These are phyloP conservation scores for Balanococcus diminutus DNA, from an alignment of 2,888 invertebrate genomes.

Conservation along the genomic window DNA sequence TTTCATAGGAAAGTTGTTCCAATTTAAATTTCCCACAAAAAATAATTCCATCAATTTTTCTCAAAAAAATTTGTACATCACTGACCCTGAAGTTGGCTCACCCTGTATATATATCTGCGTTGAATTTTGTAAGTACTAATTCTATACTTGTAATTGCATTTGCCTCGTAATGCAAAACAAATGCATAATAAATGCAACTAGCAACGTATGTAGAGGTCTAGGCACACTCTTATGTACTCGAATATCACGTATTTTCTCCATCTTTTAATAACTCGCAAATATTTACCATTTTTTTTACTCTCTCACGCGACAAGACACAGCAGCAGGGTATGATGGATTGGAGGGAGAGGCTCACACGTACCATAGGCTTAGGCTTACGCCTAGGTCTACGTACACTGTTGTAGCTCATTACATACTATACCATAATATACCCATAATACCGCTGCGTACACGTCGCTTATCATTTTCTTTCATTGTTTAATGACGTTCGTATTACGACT, in stretches of 20 bases:
- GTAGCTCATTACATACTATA: not conserved
- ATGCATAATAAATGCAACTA: not conserved
- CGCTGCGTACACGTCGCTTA: not conserved
- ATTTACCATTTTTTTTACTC: not conserved
- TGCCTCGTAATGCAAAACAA: not conserved
- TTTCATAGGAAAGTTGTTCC: too few relatives aligned
- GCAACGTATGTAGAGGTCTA: too few relatives aligned
- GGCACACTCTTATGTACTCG: not conserved
- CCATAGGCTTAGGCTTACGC: not conserved
- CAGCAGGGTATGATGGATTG: too few relatives aligned
- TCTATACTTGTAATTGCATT: too few relatives aligned
- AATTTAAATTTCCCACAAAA: too few relatives aligned
- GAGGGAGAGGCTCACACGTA: not conserved
- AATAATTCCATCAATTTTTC: too few relatives aligned
- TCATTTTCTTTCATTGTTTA: conserved; percentile 13
- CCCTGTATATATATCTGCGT: too few relatives aligned
- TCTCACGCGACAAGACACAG: not conserved
- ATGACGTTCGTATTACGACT: conserved; percentile 7
- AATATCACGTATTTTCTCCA: not conserved
- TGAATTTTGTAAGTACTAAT: too few relatives aligned
- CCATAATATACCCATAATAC: not conserved
- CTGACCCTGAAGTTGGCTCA: too few relatives aligned
- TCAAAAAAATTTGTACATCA: too few relatives aligned
- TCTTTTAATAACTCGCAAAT: not conserved
- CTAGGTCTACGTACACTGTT: too few relatives aligned